Evolutionary conservation across 1,140 invertebrate genomes (phyloP).

Genomic region (Samia ricini): DNA sequence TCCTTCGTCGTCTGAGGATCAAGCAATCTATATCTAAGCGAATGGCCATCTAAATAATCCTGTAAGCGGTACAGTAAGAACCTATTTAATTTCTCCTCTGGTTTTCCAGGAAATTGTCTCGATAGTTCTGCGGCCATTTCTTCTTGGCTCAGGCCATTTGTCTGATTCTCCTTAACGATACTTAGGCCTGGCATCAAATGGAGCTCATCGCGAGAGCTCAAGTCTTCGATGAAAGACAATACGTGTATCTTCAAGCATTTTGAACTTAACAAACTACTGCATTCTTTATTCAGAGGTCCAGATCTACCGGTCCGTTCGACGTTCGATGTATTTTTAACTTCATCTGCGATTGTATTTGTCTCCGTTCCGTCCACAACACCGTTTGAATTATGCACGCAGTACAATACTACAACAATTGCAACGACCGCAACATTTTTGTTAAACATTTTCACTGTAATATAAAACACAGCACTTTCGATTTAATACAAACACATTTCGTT

Average conservation of each 20-base stretch:
- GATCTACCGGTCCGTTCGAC: slow-evolving; percentile 46
- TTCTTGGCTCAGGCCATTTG: slow-evolving; percentile 79
- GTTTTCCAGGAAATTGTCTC: slow-evolving; percentile 85
- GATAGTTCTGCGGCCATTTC: slow-evolving; percentile 85
- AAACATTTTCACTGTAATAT: slow-evolving; percentile 43
- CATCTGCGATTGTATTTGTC: slow-evolving; percentile 26
- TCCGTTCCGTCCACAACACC: slow-evolving; percentile 29
- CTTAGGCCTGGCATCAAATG: slow-evolving; percentile 82
- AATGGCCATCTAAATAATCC: slow-evolving; percentile 84
- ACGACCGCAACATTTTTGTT: slow-evolving; percentile 35
- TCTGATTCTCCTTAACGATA: slow-evolving; percentile 82
- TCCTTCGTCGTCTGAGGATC: slow-evolving; percentile 79
- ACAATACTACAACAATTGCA: slow-evolving; percentile 32
- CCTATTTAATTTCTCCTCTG: slow-evolving; percentile 86
- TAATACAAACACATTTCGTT: slow-evolving; percentile 42
- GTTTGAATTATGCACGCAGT: slow-evolving; percentile 30
- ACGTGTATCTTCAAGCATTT: slow-evolving; percentile 89
- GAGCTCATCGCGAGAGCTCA: slow-evolving; percentile 72
- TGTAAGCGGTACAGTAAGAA: slow-evolving; percentile 78
- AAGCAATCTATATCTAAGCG: slow-evolving; percentile 84
- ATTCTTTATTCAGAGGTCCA: slow-evolving; percentile 56
- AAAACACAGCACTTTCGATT: slow-evolving; percentile 23
- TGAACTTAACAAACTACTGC: slow-evolving; percentile 73
- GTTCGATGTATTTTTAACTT: slow-evolving; percentile 35
- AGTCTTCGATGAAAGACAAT: slow-evolving; percentile 84